A percentile compares a stretch with the other conserved stretches of the same genome.
Conservation (phyloP, 1,140 invertebrate genomes). For the Ganaspis sp. region DNA sequence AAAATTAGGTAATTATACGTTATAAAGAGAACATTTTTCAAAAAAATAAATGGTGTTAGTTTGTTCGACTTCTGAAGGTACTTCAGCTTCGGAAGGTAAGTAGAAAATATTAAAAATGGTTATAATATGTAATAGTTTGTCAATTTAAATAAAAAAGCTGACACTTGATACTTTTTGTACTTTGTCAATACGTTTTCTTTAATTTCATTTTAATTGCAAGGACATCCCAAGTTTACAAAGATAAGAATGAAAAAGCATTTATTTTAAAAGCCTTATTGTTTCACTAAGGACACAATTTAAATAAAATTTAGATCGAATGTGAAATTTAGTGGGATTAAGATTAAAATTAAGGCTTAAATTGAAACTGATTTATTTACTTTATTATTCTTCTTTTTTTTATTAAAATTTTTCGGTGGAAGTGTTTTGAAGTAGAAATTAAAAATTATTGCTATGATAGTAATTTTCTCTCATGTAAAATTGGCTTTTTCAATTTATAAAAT, state of each 20-base stretch:
- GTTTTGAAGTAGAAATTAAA: not conserved
- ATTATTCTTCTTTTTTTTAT: too few relatives aligned
- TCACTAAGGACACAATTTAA: too few relatives aligned
- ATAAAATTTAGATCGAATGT: too few relatives aligned
- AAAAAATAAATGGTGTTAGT: not conserved
- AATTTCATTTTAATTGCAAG: not conserved
- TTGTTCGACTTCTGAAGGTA: not conserved
- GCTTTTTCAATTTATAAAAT: not conserved
- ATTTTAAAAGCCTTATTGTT: not conserved
- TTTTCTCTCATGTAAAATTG: not conserved
- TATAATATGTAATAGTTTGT: too few relatives aligned
- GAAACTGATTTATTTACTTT: too few relatives aligned
- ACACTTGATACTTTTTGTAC: not conserved
- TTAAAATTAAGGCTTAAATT: too few relatives aligned
- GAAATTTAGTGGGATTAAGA: too few relatives aligned
- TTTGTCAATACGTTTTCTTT: not conserved
- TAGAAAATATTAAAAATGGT: not conserved
- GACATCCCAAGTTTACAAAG: not conserved
- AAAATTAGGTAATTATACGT: not conserved
- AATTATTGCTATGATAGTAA: not conserved
- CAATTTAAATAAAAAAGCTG: too few relatives aligned
- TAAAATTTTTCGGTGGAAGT: too few relatives aligned
- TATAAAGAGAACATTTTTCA: not conserved
- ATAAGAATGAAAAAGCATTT: not conserved
- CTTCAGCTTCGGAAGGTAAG: not conserved